A percentile compares a stretch with the other conserved stretches of the same genome.
phyloP scores from a whole-genome alignment of 2,888 invertebrate species.

The Zeuzera pyrina region DNA sequence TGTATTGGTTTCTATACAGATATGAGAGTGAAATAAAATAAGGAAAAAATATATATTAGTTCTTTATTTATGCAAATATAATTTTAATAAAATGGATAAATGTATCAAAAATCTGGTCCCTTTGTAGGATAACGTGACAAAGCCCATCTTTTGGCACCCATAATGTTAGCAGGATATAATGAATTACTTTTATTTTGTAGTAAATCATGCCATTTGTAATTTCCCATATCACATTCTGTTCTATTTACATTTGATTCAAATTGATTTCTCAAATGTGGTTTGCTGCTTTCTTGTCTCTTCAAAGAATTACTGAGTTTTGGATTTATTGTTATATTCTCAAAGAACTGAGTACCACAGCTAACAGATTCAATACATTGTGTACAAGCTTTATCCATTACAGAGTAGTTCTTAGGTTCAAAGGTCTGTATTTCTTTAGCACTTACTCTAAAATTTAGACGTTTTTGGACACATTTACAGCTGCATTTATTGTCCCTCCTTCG shows the following conservation, averaged over 20 bases:
- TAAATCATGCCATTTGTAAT: too few relatives aligned
- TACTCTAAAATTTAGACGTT: conserved; percentile 13
- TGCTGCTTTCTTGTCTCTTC: too few relatives aligned
- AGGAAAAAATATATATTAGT: too few relatives aligned
- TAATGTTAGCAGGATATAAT: conserved; percentile 2
- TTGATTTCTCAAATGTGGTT: too few relatives aligned
- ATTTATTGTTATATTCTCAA: conserved; percentile 11
- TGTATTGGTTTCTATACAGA: too few relatives aligned
- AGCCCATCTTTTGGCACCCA: conserved; percentile 42
- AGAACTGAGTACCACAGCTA: conserved; percentile 30
- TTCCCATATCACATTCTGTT: too few relatives aligned
- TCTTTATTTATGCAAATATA: too few relatives aligned
- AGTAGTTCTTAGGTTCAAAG: conserved; percentile 12
- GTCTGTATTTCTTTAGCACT: conserved; percentile 32
- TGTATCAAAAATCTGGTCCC: conserved; percentile 49
- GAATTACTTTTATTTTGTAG: too few relatives aligned
- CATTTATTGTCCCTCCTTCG: conserved; percentile 27
- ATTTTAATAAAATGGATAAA: too few relatives aligned
- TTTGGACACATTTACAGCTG: conserved; percentile 25
- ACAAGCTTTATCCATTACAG: conserved; percentile 36
- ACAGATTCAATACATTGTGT: conserved; percentile 20
- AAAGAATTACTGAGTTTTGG: conserved; percentile 11
- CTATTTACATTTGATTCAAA: too few relatives aligned
- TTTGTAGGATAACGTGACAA: conserved; percentile 29
- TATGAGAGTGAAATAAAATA: too few relatives aligned